A percentile compares a stretch with the other conserved stretches of the same genome.
Evolutionary conservation across 1,140 invertebrate genomes (phyloP).

Genomic region (Drosophila navojoa): DNA sequence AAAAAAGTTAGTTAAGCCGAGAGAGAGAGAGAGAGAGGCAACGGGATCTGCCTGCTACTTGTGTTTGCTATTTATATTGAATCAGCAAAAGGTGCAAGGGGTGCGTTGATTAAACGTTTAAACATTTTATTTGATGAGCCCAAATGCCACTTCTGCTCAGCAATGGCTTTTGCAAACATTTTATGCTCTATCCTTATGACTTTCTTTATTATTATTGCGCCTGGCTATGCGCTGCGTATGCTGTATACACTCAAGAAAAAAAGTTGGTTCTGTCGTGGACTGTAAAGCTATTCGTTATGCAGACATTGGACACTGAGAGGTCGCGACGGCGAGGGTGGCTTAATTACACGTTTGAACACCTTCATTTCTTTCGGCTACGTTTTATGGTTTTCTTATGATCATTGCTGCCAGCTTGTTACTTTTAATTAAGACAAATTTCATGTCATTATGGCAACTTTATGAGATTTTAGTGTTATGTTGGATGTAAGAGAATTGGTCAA

Average conservation of each 20-base stretch:
- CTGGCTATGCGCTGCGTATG: too few relatives aligned
- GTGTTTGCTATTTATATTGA: constrained; percentile 9
- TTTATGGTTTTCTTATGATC: constrained; percentile 53
- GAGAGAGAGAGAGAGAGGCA: too few relatives aligned
- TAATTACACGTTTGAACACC: constrained; percentile 63
- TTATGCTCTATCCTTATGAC: too few relatives aligned
- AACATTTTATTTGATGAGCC: too few relatives aligned
- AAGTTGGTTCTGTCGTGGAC: not conserved
- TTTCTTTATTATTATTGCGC: too few relatives aligned
- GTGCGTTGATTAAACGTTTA: too few relatives aligned
- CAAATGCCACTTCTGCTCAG: too few relatives aligned
- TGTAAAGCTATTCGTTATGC: not conserved
- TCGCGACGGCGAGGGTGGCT: constrained; percentile 13
- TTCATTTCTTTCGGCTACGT: constrained; percentile 53
- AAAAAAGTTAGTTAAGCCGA: too few relatives aligned
- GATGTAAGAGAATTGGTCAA: not conserved
- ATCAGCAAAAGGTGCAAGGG: not conserved
- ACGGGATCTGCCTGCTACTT: not conserved
- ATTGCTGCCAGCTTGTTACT: constrained; percentile 54
- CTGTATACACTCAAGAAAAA: not conserved
- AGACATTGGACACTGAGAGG: not conserved
- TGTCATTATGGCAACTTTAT: not conserved
- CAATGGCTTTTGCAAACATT: too few relatives aligned
- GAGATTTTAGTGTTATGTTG: not conserved
- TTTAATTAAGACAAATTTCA: constrained; percentile 38